phyloP scores from a whole-genome alignment of 2,113 vertebrate genomes.

The Mus spicilegus region DNA sequence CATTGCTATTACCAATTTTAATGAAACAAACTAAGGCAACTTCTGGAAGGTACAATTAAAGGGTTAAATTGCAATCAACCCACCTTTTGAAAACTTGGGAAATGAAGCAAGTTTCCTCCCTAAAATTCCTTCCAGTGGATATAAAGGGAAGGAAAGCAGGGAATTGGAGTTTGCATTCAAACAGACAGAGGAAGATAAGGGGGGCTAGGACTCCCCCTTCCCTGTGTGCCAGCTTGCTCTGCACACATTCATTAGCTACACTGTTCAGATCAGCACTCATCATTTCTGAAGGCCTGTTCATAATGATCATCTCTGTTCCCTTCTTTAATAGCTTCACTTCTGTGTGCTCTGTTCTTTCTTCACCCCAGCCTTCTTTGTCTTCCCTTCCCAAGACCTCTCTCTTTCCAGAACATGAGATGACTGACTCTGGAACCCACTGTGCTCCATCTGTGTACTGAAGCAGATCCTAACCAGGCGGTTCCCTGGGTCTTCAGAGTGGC shows the following conservation, averaged over 20 bases:
- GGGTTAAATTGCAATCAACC: not conserved
- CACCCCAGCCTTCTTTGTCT: not conserved
- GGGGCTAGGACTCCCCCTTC: not conserved
- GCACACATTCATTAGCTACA: not conserved
- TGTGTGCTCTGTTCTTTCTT: not conserved
- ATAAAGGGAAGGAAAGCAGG: not conserved
- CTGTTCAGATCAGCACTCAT: not conserved
- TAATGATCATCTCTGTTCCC: not conserved
- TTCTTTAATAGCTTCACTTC: not conserved
- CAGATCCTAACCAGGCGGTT: no score
- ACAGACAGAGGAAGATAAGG: not conserved
- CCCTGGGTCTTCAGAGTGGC: not conserved
- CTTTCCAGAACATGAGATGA: not conserved
- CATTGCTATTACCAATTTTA: not conserved
- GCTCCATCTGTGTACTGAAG: not conserved
- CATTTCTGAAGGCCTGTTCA: not conserved
- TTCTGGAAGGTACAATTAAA: not conserved
- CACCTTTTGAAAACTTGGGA: not conserved
- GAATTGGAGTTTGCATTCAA: not conserved
- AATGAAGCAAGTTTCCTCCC: not conserved
- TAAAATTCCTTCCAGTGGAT: not conserved
- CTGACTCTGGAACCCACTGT: not conserved
- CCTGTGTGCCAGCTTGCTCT: not conserved
- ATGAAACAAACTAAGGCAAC: not conserved
- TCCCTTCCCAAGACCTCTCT: not conserved